Evolutionary conservation across 2,888 invertebrate genomes (phyloP).

Genomic region (Erannis defoliaria): DNA sequence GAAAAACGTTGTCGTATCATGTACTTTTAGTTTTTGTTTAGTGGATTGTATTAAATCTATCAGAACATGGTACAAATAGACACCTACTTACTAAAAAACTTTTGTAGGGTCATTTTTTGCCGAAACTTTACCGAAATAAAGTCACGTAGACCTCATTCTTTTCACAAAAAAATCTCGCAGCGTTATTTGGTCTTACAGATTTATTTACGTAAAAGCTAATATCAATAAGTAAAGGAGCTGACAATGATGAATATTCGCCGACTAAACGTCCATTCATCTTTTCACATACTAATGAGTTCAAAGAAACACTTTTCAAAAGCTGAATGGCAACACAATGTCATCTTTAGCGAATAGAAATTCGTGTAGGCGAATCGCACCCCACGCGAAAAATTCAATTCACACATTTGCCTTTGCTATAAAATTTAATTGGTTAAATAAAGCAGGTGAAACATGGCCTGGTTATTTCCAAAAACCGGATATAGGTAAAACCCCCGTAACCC

Average conservation of each 20-base stretch:
- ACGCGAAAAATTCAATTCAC: slow-evolving; percentile 22
- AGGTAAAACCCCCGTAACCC: slow-evolving; percentile 33
- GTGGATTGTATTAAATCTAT: not conserved
- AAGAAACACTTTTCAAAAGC: slow-evolving; percentile 16
- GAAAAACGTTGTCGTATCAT: slow-evolving; percentile 14
- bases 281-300: slow-evolving; percentile 10
- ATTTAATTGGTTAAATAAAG: slow-evolving; percentile 9
- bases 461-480: slow-evolving; percentile 7
- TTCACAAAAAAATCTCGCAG: not conserved
- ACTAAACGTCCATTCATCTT: slow-evolving; percentile 2
- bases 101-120: not conserved
- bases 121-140: not conserved
- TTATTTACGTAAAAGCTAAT: not conserved
- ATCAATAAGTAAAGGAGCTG: not conserved
- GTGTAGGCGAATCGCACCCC: slow-evolving; percentile 5
- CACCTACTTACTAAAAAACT: not conserved
- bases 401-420: not conserved
- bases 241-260: slow-evolving; percentile 5
- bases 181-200: not conserved
- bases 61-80: not conserved
- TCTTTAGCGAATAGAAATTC: slow-evolving; percentile 7
- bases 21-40: not conserved
- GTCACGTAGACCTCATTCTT: not conserved
- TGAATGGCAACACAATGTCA: slow-evolving; percentile 10
- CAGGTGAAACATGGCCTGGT: not conserved